Evolutionary conservation across 30 jellyfish, hydroid and myxozoan species (phyloP).

Genomic region (Clytia hemisphaerica): DNA sequence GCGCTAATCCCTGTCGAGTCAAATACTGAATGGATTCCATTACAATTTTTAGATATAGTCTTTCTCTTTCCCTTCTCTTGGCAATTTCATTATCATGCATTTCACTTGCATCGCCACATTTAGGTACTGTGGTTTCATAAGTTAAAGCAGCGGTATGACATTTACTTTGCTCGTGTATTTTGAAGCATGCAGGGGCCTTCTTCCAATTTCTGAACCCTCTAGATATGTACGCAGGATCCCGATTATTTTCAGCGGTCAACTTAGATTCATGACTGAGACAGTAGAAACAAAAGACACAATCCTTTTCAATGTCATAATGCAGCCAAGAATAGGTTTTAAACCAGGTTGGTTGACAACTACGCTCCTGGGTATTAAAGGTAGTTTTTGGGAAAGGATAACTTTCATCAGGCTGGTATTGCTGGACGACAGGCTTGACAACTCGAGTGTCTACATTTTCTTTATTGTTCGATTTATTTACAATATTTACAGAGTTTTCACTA

Average conservation of each 20-base stretch:
- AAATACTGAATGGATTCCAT: slow-evolving; percentile 29
- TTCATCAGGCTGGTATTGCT: too few relatives aligned
- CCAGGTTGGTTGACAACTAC: too few relatives aligned
- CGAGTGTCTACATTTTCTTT: too few relatives aligned
- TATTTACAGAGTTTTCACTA: too few relatives aligned
- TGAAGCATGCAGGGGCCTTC: slow-evolving; percentile 27
- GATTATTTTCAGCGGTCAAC: slow-evolving; percentile 35
- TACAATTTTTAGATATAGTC: slow-evolving; percentile 9
- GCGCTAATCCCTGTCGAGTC: slow-evolving; percentile 20
- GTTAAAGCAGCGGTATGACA: slow-evolving; percentile 44
- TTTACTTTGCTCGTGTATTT: slow-evolving; percentile 20
- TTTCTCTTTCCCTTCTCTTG: slow-evolving; percentile 11
- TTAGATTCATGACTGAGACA: slow-evolving; percentile 7
- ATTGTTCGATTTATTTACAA: too few relatives aligned
- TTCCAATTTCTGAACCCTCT: slow-evolving; percentile 36
- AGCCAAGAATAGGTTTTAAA: slow-evolving; percentile 37
- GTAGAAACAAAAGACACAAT: slow-evolving; percentile 15
- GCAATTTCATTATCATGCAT: slow-evolving; percentile 1
- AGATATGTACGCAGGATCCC: slow-evolving; percentile 32
- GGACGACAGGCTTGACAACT: too few relatives aligned
- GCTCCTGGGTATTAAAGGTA: too few relatives aligned
- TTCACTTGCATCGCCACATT: slow-evolving; percentile 14
- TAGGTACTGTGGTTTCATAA: slow-evolving; percentile 12
- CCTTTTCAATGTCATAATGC: slow-evolving; percentile 33
- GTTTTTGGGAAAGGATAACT: too few relatives aligned